Conservation (phyloP, 2,888 invertebrate genomes). For the Cheilosia impressa region DNA sequence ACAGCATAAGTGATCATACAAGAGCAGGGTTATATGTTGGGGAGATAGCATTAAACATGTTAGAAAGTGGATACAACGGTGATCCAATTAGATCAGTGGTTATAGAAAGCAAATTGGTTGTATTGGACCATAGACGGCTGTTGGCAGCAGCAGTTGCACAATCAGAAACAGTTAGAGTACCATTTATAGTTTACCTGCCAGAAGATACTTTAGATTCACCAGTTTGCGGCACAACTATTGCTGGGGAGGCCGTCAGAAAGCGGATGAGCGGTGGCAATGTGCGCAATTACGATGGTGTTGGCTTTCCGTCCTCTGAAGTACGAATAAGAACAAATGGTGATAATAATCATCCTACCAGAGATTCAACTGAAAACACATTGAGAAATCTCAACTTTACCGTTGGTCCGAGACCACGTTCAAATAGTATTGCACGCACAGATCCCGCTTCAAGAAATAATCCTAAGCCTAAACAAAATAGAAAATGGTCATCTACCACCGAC, state of each 20-base stretch:
- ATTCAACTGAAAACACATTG: neutral
- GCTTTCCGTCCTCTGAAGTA: neutral
- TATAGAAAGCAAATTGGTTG: neutral
- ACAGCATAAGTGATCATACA: neutral
- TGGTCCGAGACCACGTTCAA: too few relatives aligned
- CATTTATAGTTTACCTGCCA: neutral
- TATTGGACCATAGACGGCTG: neutral
- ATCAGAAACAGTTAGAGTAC: neutral
- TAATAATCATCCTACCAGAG: neutral
- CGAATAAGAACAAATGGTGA: neutral
- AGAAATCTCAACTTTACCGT: too few relatives aligned
- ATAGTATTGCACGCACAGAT: too few relatives aligned
- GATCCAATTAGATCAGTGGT: neutral
- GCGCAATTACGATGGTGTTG: neutral
- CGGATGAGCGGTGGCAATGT: neutral
- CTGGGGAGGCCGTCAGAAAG: neutral
- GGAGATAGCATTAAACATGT: neutral
- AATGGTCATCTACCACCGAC: too few relatives aligned
- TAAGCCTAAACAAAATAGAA: too few relatives aligned
- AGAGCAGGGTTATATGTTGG: neutral
- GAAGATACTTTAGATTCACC: neutral
- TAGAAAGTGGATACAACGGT: neutral
- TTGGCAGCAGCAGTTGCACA: neutral
- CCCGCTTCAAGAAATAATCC: too few relatives aligned
- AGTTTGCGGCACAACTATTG: neutral